Evolutionary conservation across 2,797 vertebrate species (phyloP), one percentile per base, ranked within the genome.

Genomic region (Melanotaenia parkinsoni): DNA sequence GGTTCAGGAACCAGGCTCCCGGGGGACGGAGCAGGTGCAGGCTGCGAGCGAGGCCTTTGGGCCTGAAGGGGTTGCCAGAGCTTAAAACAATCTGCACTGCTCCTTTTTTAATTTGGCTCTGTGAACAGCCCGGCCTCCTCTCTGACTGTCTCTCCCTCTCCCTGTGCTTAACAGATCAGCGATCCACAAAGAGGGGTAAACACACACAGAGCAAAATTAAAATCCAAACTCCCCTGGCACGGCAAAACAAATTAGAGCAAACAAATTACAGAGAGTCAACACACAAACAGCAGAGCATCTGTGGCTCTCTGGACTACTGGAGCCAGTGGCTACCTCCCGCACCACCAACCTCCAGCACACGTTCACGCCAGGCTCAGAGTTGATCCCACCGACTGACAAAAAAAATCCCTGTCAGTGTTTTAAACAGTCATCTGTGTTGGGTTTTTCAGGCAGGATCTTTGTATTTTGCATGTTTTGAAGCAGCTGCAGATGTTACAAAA

Each of bases 241-340:
- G 88, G 95, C 95, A 96, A 98, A 97, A 98, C 97, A 99, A 99
- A 99, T 98, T 97, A 97, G 96, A 96, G 96, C 96, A 98, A 98
- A 98, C 97, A 98, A 98, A 98, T 98, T 98, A 98, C 96, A 96
- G 95, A 94, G 96, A 98, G 97, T 99, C 97, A 98, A 99, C 97
- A 98, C 96, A 96, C 96, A 97, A 96, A 97, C 96, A 96, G 95
- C 77, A 82, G 81, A 91, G 93, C 92, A 94, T 97, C 97, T 98
- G 97, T 96, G 95, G 95, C 95, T 93, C 84, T 87, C 84, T 96
- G 95, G 91, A 93, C 92, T 77, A 69, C 76, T 69, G 85, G 73
- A 88, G 90, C 85, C 79, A 77, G 82, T 90, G 88, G 91, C 91
- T 85, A 84, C 87, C 79, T 85, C 79, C 85, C 63, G 80, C 82